Percentiles rank a stretch among this genome's conserved stretches.
These are phyloP conservation scores for Melanogrammus aeglefinus DNA, from an alignment of 2,797 vertebrate genomes.

Conservation along the genomic window DNA sequence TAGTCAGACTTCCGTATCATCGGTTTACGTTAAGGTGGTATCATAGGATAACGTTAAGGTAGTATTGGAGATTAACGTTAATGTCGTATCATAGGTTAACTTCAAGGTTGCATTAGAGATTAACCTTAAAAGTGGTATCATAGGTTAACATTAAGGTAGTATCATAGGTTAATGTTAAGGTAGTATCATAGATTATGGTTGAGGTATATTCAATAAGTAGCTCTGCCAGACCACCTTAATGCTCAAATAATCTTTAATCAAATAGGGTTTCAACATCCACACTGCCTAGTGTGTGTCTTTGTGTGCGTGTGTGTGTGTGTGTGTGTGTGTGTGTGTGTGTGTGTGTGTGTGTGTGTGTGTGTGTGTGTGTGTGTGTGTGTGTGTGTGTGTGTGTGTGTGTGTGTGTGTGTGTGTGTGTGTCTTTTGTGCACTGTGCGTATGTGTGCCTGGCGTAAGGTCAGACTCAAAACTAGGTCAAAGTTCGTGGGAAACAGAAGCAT, in stretches of 20 bases:
- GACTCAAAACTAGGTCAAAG: background rate
- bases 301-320: slow-evolving; percentile 1
- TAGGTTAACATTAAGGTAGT: background rate
- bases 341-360: slow-evolving; percentile 2
- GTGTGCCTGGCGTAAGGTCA: background rate
- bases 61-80: no score
- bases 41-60: no score
- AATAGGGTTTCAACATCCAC: background rate
- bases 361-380: background rate
- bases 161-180: background rate
- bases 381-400: background rate
- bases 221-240: background rate
- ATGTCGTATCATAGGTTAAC: no score
- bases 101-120: no score
- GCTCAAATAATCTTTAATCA: background rate
- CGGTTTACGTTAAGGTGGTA: no score
- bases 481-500: background rate
- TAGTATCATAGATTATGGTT: background rate
- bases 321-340: background rate
- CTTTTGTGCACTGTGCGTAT: background rate
- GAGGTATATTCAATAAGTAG: background rate
- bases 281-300: background rate
- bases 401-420: no score
- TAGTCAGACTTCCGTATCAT: background rate
- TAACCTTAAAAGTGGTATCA: no score